Base-by-base conservation (phyloP, 1,140 invertebrate genomes). In the Drosophila parvula region DNA sequence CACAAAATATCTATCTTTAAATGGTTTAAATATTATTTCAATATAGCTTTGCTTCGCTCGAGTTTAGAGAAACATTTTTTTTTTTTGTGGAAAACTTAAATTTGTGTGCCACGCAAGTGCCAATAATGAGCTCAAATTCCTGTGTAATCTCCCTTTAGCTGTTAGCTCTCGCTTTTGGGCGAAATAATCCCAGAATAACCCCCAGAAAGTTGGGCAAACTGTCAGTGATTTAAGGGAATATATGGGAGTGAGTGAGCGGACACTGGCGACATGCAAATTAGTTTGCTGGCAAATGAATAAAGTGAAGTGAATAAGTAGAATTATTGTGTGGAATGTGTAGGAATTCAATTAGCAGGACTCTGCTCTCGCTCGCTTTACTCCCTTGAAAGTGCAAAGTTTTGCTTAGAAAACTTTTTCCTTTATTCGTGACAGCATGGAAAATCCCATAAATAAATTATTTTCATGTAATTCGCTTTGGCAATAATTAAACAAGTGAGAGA, bases 241-340 rank as follows among this genome's bases (percentile, higher is more conserved):
- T 81, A 32, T 81, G 61, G 51, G 55, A 32, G 62, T 71, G 47
- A 36, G 16, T 34, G 30, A 51, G 16, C 28, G 69, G 43, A 47
- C 50, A 57, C 69, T 74, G 74, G 47, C 68, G 50, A 75, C 68
- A 85, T 85, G 82, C 78, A 85, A 85, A 85, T 85, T 79, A 70
- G 47, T 84, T 74, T 74, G 57, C 74, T 76, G 47, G 74, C 50
- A 61, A 53, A 79, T 79, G 63, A 73, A 78, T 58, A 78, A 76
- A 82, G 81, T 79, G 80, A 82, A 83, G 68, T 68, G 62, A 68
- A 67, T 79, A 78, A 79, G 80, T 81, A 8, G 76, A 81, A 82
- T 81, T 81, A 81, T 82, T 82, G 79, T 68, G 74, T 53, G 81
- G 51, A 74, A 71, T 86, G 78, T 50, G 32, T 53, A 27, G 81